These are phyloP conservation scores for Pelvicachromis taeniatus DNA, from an alignment of 2,113 vertebrate species.

Conservation along the genomic window DNA sequence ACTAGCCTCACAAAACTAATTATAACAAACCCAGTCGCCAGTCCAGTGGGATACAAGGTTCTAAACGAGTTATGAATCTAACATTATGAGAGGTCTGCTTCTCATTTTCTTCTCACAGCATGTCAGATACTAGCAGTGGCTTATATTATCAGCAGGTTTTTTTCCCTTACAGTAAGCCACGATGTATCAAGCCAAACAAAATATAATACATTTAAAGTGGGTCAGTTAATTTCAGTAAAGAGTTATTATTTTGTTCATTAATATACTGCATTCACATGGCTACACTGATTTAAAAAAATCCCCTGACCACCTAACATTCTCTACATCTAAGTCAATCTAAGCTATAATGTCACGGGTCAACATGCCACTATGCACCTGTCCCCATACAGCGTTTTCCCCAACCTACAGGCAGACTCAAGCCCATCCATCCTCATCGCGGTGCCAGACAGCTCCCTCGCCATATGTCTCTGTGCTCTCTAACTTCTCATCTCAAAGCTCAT, in stretches of 20 bases:
- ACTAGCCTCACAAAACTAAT: background rate
- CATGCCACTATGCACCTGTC: background rate
- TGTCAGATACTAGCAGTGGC: too few relatives aligned
- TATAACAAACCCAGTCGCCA: background rate
- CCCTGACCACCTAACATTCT: background rate
- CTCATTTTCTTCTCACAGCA: background rate
- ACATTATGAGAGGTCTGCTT: background rate
- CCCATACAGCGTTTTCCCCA: background rate
- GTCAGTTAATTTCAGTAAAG: background rate
- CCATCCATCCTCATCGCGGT: slow-evolving; percentile 32
- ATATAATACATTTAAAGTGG: background rate
- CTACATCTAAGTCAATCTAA: background rate
- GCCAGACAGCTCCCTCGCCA: slow-evolving; percentile 14
- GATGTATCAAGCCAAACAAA: background rate
- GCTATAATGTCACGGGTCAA: background rate
- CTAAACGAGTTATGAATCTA: too few relatives aligned
- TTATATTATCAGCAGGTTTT: background rate
- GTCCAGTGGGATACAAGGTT: background rate
- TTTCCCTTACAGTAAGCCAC: background rate
- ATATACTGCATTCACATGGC: background rate
- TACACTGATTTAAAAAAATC: background rate
- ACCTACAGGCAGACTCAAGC: background rate
- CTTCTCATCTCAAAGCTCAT: slow-evolving; percentile 31
- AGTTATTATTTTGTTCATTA: background rate
- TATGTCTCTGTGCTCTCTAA: slow-evolving; percentile 30